phyloP scores from a whole-genome alignment of 1,140 invertebrate genomes.

The Megathymus violae region DNA sequence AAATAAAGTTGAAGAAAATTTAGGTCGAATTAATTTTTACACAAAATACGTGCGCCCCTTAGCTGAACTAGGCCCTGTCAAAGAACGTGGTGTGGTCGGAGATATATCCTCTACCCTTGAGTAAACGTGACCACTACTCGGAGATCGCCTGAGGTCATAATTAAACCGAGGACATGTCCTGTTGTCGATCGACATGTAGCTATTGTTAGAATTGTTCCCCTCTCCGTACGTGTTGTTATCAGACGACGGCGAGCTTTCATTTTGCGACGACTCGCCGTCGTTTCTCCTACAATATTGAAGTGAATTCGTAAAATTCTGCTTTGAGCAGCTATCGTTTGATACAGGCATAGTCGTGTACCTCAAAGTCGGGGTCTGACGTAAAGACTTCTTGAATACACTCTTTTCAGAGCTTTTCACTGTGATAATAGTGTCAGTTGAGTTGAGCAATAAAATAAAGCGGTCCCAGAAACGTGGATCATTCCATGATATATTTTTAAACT shows the following conservation, averaged over 20 bases:
- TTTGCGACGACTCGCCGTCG: constrained; percentile 72
- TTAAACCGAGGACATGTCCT: constrained; percentile 80
- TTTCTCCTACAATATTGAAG: constrained; percentile 74
- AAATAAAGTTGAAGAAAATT: constrained; percentile 25
- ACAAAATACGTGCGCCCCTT: constrained; percentile 79
- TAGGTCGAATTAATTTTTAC: constrained; percentile 46
- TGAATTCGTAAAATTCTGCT: constrained; percentile 78
- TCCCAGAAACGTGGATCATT: constrained; percentile 77
- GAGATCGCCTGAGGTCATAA: constrained; percentile 80
- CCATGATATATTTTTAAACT: constrained; percentile 78
- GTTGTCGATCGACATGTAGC: constrained; percentile 82
- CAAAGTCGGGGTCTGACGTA: constrained; percentile 73
- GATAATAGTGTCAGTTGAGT: constrained; percentile 80
- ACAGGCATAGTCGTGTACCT: constrained; percentile 81
- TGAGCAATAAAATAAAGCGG: constrained; percentile 69
- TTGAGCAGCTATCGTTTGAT: constrained; percentile 78
- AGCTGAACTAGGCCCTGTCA: constrained; percentile 56
- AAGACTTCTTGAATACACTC: constrained; percentile 78
- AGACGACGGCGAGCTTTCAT: constrained; percentile 78
- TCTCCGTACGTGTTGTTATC: constrained; percentile 78
- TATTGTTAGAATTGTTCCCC: constrained; percentile 81
- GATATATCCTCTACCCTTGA: constrained; percentile 80
- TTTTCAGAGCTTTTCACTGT: constrained; percentile 74
- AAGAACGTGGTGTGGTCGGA: constrained; percentile 67
- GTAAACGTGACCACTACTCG: constrained; percentile 79